Evolutionary conservation across 2,113 vertebrate species (phyloP).

Genomic region (Opisthocomus hoazin): DNA sequence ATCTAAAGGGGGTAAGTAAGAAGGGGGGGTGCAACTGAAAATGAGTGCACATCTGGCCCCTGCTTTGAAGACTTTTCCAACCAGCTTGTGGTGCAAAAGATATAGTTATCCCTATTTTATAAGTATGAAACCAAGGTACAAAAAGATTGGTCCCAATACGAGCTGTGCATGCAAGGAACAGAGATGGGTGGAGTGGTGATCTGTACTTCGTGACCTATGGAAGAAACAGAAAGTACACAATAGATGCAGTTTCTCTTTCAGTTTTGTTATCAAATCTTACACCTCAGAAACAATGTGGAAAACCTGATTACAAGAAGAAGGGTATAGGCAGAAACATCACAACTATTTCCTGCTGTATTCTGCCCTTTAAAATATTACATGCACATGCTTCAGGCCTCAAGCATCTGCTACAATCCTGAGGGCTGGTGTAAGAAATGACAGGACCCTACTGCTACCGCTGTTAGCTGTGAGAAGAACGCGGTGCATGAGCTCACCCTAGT

Average conservation of each 20-base stretch:
- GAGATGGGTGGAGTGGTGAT: neutral
- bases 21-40: neutral
- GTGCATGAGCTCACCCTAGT: constrained; percentile 32
- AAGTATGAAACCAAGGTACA: neutral
- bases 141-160: neutral
- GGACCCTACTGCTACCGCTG: neutral
- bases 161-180: neutral
- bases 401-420: neutral
- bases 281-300: neutral
- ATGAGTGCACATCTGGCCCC: neutral
- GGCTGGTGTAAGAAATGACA: neutral
- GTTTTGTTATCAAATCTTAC: neutral
- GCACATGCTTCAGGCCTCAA: neutral
- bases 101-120: neutral
- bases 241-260: neutral
- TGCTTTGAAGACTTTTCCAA: neutral
- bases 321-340: neutral
- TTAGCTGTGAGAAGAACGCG: neutral
- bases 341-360: neutral
- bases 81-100: neutral
- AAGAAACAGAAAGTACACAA: neutral
- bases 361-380: neutral
- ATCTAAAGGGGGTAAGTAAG: no score
- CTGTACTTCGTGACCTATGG: neutral
- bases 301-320: neutral